These are phyloP conservation scores for Aporophyla nigra DNA, from an alignment of 2,888 invertebrate genomes.

Conservation along the genomic window DNA sequence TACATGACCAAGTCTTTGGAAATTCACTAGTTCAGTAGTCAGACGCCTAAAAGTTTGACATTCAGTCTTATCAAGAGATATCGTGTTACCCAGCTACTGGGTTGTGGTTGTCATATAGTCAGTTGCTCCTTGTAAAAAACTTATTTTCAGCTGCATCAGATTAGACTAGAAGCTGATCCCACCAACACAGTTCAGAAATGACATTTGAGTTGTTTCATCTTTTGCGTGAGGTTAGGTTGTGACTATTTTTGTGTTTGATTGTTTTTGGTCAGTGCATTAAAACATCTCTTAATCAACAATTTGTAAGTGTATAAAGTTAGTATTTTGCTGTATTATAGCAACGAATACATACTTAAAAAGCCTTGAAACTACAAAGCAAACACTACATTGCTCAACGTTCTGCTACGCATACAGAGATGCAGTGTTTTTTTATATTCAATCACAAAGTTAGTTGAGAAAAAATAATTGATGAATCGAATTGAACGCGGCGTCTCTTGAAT, in stretches of 20 bases:
- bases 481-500: conserved; percentile 9
- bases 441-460: neutral
- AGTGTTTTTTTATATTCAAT: neutral
- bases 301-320: neutral
- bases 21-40: neutral
- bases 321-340: neutral
- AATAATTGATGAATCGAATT: neutral
- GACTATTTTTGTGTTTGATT: neutral
- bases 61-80: no score
- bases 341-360: neutral
- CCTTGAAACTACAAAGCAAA: neutral
- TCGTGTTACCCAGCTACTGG: no score
- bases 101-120: no score
- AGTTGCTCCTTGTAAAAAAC: neutral
- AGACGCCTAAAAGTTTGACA: no score
- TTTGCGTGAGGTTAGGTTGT: neutral
- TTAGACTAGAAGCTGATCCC: neutral
- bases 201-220: neutral
- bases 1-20: neutral
- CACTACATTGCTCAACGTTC: neutral
- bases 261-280: neutral
- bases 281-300: neutral
- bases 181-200: neutral
- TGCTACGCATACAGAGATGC: neutral
- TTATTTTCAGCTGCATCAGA: neutral